Base-by-base conservation (phyloP, 2,888 invertebrate species). In the Amphipyra berbera region DNA sequence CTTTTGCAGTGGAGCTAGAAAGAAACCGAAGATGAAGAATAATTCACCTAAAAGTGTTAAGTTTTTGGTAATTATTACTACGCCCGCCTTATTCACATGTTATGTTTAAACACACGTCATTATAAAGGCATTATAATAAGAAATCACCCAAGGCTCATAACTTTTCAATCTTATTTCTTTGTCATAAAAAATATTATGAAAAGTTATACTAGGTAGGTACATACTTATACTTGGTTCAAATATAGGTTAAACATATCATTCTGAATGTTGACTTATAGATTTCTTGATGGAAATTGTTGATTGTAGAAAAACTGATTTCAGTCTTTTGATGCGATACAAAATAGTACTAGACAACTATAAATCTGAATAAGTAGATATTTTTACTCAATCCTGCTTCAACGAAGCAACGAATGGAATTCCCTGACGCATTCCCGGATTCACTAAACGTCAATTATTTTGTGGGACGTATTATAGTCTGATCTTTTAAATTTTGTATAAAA, bases 1-100 rank as follows among this genome's bases (percentile, higher is more conserved):
- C 35, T 42, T 82, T 21, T 82, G n/a, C 76, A 82, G 83, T 65
- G 79, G 76, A 82, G 79, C 57, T 47, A 57, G 42, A 69, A 58
- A 37, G 53, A n/a, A 44, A 63, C 48, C 30, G 55, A 61, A 52
- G 35, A 57, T 57, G 63, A 53, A 64, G 50, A 48, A 50, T 54
- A 50, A 62, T 57, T 50, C 27, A 50, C 61, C 52, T 42, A 40
- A 57, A 62, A 61, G 48, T 57, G 0, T 47, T 44, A 72, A 40
- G 45, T 57, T 62, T n/a, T 54, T 68, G 53, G 61, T 64, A 37
- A 68, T 46, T 38, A 46, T 52, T 48, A 57, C 41, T 38, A 44
- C 14, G 44, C 58, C 58, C 59, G 77, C 77, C 73, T 69, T 77
- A 53, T 58, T 46, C 55, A 63, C 74, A 41, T 71, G 55, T 58